Percentiles rank a stretch among this genome's conserved stretches.
Conservation (phyloP, 1,140 invertebrate species). For the Sesamia nonagrioides region DNA sequence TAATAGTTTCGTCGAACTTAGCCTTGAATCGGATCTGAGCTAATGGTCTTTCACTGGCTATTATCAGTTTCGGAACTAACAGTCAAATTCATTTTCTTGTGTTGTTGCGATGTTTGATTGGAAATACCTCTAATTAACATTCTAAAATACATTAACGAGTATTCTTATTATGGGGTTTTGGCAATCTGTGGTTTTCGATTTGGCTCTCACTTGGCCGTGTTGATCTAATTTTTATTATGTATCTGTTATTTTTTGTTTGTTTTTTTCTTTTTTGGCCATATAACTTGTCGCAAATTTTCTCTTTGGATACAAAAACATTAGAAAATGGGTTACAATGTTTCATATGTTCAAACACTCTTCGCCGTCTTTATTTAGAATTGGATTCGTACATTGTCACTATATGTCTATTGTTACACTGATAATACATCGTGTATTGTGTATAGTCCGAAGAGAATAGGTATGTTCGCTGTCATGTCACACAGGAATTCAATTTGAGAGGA, state of each 20-base stretch:
- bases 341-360: not conserved
- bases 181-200: too few relatives aligned
- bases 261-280: too few relatives aligned
- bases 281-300: too few relatives aligned
- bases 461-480: slow-evolving; percentile 62
- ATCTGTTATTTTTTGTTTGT: not conserved
- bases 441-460: slow-evolving; percentile 42
- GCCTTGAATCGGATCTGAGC: not conserved
- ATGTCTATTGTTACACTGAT: slow-evolving; percentile 34
- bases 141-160: not conserved
- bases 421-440: slow-evolving; percentile 45
- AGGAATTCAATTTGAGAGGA: slow-evolving; percentile 69
- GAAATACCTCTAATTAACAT: not conserved
- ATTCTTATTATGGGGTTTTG: too few relatives aligned
- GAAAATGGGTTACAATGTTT: not conserved
- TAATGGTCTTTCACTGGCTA: slow-evolving; percentile 8
- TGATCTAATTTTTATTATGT: too few relatives aligned
- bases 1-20: slow-evolving; percentile 28
- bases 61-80: not conserved
- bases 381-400: slow-evolving; percentile 18
- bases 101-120: not conserved
- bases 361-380: not conserved
- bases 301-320: too few relatives aligned
- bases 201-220: too few relatives aligned
- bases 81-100: not conserved